Percentiles rank a stretch among this genome's conserved stretches.
Evolutionary conservation across 2,797 vertebrate species (phyloP).

Genomic region (Ctenopoma multispine): DNA sequence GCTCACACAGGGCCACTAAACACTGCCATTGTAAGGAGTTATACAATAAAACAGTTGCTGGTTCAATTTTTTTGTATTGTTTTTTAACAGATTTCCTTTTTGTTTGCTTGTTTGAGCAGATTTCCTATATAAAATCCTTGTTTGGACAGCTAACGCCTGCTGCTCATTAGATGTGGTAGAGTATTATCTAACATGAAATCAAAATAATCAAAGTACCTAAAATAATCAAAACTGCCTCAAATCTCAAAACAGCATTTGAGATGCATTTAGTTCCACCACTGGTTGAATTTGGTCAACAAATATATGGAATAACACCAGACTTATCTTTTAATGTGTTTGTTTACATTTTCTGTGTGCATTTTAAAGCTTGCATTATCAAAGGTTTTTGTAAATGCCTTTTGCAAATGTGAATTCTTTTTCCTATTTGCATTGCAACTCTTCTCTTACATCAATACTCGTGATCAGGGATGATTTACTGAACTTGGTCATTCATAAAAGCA

Average conservation of each 20-base stretch:
- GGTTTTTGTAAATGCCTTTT: conserved; percentile 64
- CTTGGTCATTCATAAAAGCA: conserved; percentile 57
- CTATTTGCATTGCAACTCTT: conserved; percentile 40
- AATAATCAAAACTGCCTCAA: no score
- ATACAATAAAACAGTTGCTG: no score
- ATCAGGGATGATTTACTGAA: conserved; percentile 69
- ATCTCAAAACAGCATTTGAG: neutral
- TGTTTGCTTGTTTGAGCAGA: no score
- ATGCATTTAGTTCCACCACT: neutral
- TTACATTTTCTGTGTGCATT: conserved; percentile 65
- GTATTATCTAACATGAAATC: neutral
- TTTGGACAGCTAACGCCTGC: neutral
- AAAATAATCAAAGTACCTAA: neutral
- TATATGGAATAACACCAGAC: conserved; percentile 44
- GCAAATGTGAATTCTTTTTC: conserved; percentile 52
- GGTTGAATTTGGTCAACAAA: conserved; percentile 7
- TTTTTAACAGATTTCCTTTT: neutral
- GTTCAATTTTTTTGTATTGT: neutral
- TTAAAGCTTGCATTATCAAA: conserved; percentile 48
- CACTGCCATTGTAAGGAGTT: no score
- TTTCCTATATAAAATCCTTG: no score
- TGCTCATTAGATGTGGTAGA: neutral
- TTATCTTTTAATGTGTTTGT: conserved; percentile 50
- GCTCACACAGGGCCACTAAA: no score
- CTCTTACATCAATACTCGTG: conserved; percentile 51